Percentiles rank a stretch among this genome's conserved stretches.
Evolutionary conservation across 2,797 vertebrate species (phyloP).

Genomic region (Threskiornis aethiopicus): DNA sequence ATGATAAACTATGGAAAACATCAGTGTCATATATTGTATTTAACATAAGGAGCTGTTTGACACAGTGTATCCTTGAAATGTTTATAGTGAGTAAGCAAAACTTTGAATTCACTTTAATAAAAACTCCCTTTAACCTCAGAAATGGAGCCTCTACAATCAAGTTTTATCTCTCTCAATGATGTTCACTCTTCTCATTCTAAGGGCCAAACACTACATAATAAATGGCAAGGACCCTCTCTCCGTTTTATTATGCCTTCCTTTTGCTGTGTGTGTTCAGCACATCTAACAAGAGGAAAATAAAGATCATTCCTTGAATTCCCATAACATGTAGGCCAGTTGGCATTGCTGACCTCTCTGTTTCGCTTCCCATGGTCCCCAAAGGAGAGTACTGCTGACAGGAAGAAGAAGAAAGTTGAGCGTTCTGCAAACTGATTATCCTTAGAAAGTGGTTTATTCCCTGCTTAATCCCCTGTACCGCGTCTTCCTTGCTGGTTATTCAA

Average conservation of each 20-base stretch:
- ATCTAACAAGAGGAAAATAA: not conserved
- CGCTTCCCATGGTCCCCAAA: not conserved
- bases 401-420: not conserved
- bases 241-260: not conserved
- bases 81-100: constrained; percentile 39
- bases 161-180: not conserved
- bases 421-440: not conserved
- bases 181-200: not conserved
- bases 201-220: not conserved
- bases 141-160: not conserved
- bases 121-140: constrained; percentile 23
- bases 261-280: not conserved
- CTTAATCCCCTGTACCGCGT: not conserved
- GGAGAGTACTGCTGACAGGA: not conserved
- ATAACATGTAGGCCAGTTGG: not conserved
- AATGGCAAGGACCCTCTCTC: not conserved
- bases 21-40: constrained; percentile 20
- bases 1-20: constrained; percentile 28
- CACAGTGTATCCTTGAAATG: constrained; percentile 41
- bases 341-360: not conserved
- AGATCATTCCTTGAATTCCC: not conserved
- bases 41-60: constrained; percentile 35
- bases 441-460: not conserved
- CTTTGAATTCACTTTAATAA: constrained; percentile 27
- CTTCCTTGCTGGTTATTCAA: not conserved